These are phyloP conservation scores for Argyra leucocephala DNA, from an alignment of 2,888 invertebrate species.

Conservation along the genomic window DNA sequence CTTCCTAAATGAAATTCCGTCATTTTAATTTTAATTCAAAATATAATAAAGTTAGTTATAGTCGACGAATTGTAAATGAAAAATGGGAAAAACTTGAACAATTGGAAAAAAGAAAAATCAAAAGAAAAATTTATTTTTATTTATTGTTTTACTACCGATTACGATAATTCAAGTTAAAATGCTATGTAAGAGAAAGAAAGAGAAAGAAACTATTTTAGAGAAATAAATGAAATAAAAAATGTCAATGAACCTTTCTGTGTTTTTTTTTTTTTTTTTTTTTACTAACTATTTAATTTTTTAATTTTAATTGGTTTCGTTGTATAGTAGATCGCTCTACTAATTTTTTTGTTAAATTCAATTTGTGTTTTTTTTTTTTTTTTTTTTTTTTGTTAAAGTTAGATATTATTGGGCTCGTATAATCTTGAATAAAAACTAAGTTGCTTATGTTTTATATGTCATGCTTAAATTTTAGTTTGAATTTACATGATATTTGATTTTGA, in stretches of 20 bases:
- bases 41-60: neutral
- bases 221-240: neutral
- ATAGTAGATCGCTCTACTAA: neutral
- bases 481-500: too few species aligned
- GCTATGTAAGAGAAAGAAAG: neutral
- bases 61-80: neutral
- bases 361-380: neutral
- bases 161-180: neutral
- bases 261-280: conserved; percentile 6
- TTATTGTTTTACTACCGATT: too few species aligned
- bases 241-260: conserved; percentile 1
- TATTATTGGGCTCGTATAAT: neutral
- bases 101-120: neutral
- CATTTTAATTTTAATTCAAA: neutral
- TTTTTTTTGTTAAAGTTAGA: neutral
- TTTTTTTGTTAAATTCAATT: neutral
- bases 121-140: neutral
- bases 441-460: neutral
- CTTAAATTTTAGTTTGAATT: neutral
- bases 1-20: neutral
- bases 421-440: neutral
- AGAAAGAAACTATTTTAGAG: neutral
- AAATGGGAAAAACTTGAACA: neutral
- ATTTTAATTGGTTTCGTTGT: conserved; percentile 6
- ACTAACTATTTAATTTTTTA: neutral